phyloP scores from a whole-genome alignment of 23 tunicate genomes.

The Trididemnum nubilum region DNA sequence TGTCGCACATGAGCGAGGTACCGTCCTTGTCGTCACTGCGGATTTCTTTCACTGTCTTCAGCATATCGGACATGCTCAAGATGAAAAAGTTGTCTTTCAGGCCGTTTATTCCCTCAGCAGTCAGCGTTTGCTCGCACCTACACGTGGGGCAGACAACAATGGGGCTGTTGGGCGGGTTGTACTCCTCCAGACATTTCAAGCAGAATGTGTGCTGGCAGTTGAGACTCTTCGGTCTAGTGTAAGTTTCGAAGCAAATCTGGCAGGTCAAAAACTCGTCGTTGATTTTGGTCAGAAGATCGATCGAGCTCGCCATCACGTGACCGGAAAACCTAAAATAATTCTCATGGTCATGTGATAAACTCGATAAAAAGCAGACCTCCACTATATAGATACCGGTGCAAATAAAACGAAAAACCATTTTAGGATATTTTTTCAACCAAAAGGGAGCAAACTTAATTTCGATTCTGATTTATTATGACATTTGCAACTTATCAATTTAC shows the following conservation, averaged over 20 bases:
- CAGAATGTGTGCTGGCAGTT: slow-evolving; percentile 99
- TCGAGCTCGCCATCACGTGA: slow-evolving; percentile 87
- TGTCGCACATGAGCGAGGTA: slow-evolving; percentile 91
- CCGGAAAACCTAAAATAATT: slow-evolving; percentile 68
- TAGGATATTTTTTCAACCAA: too few species aligned
- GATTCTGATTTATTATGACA: too few species aligned
- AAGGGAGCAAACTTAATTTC: too few species aligned
- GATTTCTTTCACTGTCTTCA: slow-evolving; percentile 94
- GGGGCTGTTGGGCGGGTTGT: slow-evolving; percentile 83
- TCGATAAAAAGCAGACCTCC: background rate
- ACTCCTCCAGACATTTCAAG: slow-evolving; percentile 91
- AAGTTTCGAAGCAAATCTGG: slow-evolving; percentile 94
- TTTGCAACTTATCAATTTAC: too few species aligned
- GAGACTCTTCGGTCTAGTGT: slow-evolving; percentile 89
- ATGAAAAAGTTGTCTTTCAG: slow-evolving; percentile 87
- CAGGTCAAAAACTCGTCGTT: slow-evolving; percentile 96
- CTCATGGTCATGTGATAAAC: background rate
- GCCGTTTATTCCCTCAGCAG: slow-evolving; percentile 71
- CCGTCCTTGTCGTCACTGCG: slow-evolving; percentile 87
- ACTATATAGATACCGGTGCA: background rate
- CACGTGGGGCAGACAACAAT: slow-evolving; percentile 88
- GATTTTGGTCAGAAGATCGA: slow-evolving; percentile 87
- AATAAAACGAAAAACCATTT: background rate
- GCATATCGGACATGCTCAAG: slow-evolving; percentile 95
- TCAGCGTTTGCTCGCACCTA: slow-evolving; percentile 75